Evolutionary conservation across 64 coral and sea anemone genomes (phyloP).

Genomic region (Montipora sp.): DNA sequence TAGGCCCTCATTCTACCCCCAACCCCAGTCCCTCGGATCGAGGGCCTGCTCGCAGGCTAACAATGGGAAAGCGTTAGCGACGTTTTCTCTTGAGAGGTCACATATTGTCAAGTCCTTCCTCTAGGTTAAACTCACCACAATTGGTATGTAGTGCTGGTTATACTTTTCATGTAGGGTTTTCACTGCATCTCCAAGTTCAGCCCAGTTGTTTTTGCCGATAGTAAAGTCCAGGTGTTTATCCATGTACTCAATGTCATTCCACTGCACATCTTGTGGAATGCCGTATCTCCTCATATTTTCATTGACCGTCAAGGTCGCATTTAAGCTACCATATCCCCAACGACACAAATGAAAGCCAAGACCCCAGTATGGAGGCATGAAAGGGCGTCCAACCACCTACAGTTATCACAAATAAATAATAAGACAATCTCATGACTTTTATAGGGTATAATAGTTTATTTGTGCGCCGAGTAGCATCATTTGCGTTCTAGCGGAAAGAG

Average conservation of each 20-base stretch:
- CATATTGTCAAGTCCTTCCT: too few relatives aligned
- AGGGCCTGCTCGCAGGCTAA: too few relatives aligned
- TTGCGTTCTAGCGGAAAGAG: too few relatives aligned
- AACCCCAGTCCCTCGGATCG: too few relatives aligned
- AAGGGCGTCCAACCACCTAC: slow-evolving; percentile 81
- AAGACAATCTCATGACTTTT: background rate
- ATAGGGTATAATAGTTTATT: too few relatives aligned
- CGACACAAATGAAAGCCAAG: slow-evolving; percentile 95
- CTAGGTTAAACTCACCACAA: slow-evolving; percentile 67
- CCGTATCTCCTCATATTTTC: slow-evolving; percentile 83
- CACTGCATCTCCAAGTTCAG: slow-evolving; percentile 85
- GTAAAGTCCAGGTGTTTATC: slow-evolving; percentile 79
- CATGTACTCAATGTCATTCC: slow-evolving; percentile 99
- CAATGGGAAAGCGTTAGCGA: too few relatives aligned
- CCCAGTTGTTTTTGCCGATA: slow-evolving; percentile 57
- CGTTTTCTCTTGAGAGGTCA: too few relatives aligned
- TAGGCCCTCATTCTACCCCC: too few relatives aligned
- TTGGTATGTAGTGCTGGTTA: slow-evolving; percentile 86
- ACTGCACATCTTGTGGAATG: slow-evolving; percentile 98
- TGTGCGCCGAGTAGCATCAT: too few relatives aligned
- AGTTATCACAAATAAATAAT: background rate
- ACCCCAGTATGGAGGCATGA: slow-evolving; percentile 90
- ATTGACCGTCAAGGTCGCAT: slow-evolving; percentile 75
- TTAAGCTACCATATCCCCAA: slow-evolving; percentile 90
- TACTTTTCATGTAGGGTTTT: slow-evolving; percentile 71